Conservation (phyloP, 2,888 invertebrate species). For the Tuberolachnus salignus region DNA sequence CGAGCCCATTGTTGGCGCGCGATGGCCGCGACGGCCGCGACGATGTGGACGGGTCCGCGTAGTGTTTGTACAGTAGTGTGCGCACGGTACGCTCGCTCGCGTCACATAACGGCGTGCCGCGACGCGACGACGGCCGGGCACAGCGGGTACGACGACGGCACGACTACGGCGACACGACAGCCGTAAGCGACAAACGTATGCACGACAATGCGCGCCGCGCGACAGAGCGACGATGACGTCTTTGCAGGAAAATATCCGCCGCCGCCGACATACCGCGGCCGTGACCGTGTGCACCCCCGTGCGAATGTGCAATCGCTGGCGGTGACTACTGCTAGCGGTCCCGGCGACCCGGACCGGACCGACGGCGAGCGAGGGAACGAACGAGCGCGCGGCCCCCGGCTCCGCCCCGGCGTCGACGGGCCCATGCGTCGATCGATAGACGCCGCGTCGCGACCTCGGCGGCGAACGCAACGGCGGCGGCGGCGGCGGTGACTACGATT, state of each 20-base stretch:
- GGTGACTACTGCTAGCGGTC: no score
- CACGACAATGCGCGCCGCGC: not conserved
- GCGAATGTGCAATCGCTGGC: not conserved
- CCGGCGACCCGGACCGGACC: not conserved
- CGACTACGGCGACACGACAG: not conserved
- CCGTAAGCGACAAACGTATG: not conserved
- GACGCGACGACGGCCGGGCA: no score
- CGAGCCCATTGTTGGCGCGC: constrained; percentile 67
- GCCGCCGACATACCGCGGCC: not conserved
- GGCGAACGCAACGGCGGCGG: not conserved
- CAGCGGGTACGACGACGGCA: no score
- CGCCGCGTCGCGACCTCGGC: constrained; percentile 26
- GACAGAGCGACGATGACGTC: not conserved
- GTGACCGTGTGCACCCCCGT: not conserved
- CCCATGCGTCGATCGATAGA: constrained; percentile 35
- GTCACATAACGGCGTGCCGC: not conserved
- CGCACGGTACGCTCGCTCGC: not conserved
- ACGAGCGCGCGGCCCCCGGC: not conserved
- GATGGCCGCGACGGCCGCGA: not conserved
- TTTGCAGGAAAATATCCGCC: not conserved
- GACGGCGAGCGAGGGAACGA: constrained; percentile 15
- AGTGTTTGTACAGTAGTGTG: no score
- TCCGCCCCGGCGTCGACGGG: constrained; percentile 15
- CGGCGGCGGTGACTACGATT: no score
- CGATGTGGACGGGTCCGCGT: not conserved